Base-by-base conservation (phyloP, 2,888 invertebrate species). In the Podotricha telesiphe region DNA sequence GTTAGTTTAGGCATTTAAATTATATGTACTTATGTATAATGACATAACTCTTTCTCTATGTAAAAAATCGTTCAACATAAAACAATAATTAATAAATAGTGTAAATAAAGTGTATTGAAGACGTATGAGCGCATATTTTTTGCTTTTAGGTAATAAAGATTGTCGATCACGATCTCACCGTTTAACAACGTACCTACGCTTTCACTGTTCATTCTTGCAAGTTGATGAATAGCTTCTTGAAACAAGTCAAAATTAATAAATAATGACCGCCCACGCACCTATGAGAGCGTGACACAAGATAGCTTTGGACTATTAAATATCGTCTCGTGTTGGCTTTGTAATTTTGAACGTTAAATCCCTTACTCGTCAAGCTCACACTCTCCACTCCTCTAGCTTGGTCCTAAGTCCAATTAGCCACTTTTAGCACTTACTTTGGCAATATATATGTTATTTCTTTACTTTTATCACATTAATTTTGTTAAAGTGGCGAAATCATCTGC, bases 201-300 rank as follows among this genome's bases (percentile, higher is more conserved):
- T 67, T 67, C 62, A 62, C 67, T 45, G 45, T n/a, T 55, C 53
- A 59, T 45, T 45, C 20, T 59, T 59, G 37, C 53, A 47, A 37
- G 53, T 22, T 59, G 48, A 47, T 34, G 37, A 62, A 67, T 34
- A 34, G 34, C 34, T 62, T 47, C 48, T 50, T 37, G 37, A 62
- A 37, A 50, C 50, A 65, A 20, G 64, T 56, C 56, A 68, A 59
- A 68, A 58, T 58, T 65, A 65, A 65, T 65, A 64, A 65, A 65
- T 51, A 64, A 68, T 45, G 64, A 28, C 51, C 58, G 58, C 64
- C 64, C 17, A 64, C 64, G 40, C 61, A 50, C 48, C 19, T 4
- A 58, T 10, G 50, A 37, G 40, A 51, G 28, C 17, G 15, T 56
- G 56, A 58, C n/a, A 58, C 28, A 48, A 56, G 40, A 40, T 20